Percentiles rank a stretch among this genome's conserved stretches.
phyloP scores from a whole-genome alignment of 2,888 invertebrate genomes.

The Apodemia zela region DNA sequence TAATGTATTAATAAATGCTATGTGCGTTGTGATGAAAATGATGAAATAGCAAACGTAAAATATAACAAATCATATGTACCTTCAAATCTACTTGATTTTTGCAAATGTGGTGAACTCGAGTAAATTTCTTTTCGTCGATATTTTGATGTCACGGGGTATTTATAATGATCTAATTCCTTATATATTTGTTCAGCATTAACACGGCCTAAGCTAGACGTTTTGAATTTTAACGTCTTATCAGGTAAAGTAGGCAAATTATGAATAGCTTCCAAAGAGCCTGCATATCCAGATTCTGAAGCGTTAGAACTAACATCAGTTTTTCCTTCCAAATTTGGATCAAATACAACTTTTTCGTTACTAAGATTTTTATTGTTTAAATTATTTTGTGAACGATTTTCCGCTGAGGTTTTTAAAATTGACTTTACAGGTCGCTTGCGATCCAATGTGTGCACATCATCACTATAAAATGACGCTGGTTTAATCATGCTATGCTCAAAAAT shows the following conservation, averaged over 20 bases:
- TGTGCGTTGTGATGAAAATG: conserved; percentile 21
- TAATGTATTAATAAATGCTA: conserved; percentile 27
- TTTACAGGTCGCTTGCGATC: background rate
- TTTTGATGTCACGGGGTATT: conserved; percentile 9
- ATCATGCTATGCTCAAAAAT: background rate
- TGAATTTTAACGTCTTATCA: conserved; percentile 26
- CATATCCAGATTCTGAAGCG: conserved; percentile 55
- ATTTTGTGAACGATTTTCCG: background rate
- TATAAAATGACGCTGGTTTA: background rate
- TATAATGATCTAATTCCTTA: background rate
- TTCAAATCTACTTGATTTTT: conserved; percentile 41
- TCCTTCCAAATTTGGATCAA: conserved; percentile 2
- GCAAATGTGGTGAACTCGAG: conserved; percentile 56
- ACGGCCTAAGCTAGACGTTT: conserved; percentile 5
- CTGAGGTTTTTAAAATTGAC: background rate
- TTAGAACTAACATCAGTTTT: conserved; percentile 44
- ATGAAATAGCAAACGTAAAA: background rate
- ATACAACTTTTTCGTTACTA: conserved; percentile 36
- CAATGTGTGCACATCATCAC: background rate
- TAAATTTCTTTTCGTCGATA: conserved; percentile 30
- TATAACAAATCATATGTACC: conserved; percentile 34
- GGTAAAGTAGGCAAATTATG: conserved; percentile 41
- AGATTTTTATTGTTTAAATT: background rate
- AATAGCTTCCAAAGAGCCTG: conserved; percentile 44
- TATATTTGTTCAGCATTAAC: background rate